Evolutionary conservation across 2,797 vertebrate genomes (phyloP).

Genomic region (Thalassophryne amazonica): DNA sequence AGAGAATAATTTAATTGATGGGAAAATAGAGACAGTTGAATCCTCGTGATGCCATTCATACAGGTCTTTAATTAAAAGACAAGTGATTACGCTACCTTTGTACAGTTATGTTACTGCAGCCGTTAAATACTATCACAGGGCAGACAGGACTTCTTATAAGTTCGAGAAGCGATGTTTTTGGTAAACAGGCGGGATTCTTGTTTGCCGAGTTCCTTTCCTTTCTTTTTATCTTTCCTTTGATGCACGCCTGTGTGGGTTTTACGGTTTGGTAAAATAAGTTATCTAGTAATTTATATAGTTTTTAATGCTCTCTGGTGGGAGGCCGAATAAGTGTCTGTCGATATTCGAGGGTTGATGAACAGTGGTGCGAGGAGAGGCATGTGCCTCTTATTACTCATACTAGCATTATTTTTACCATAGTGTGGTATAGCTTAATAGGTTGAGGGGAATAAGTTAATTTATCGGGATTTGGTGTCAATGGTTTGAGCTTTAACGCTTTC

Average conservation of each 20-base stretch:
- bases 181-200: conserved; percentile 69
- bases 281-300: conserved; percentile 10
- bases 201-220: conserved; percentile 75
- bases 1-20: conserved; percentile 68
- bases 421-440: not conserved
- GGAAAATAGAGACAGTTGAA: conserved; percentile 58
- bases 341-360: conserved; percentile 41
- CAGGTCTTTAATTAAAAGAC: conserved; percentile 72
- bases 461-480: not conserved
- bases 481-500: conserved; percentile 66
- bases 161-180: conserved; percentile 75
- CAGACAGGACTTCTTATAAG: conserved; percentile 68
- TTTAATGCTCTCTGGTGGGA: conserved; percentile 12
- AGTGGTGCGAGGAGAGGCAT: conserved; percentile 15
- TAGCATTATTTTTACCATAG: conserved; percentile 49
- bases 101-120: conserved; percentile 71
- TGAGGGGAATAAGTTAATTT: not conserved
- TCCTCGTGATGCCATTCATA: conserved; percentile 69
- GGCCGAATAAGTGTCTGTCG: conserved; percentile 45
- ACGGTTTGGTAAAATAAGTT: conserved; percentile 1
- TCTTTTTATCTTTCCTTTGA: conserved; percentile 44
- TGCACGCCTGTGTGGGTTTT: conserved; percentile 44
- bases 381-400: conserved; percentile 59
- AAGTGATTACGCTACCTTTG: conserved; percentile 76
- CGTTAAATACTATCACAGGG: conserved; percentile 68